Conservation (phyloP, 2,797 vertebrate species). For the Varecia variegata region DNA sequence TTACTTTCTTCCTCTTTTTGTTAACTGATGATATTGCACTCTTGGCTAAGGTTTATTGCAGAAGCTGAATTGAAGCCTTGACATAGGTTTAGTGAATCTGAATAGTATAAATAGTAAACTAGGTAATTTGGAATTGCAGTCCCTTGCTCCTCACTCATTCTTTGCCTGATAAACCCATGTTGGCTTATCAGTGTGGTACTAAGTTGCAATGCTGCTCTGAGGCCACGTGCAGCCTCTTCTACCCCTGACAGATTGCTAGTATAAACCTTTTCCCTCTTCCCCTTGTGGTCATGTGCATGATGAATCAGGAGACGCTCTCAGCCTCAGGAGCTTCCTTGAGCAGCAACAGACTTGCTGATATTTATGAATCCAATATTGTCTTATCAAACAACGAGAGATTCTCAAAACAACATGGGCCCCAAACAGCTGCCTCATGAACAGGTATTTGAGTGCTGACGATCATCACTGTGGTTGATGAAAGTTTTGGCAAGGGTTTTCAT, state of each 20-base stretch:
- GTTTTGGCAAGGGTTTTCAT: slow-evolving; percentile 45
- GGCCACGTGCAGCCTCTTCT: not conserved
- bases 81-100: not conserved
- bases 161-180: not conserved
- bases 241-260: not conserved
- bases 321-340: slow-evolving; percentile 44
- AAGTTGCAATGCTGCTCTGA: not conserved
- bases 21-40: not conserved
- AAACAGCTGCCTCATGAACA: slow-evolving; percentile 33
- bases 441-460: slow-evolving; percentile 37
- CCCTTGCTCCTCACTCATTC: not conserved
- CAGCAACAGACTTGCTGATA: slow-evolving; percentile 61
- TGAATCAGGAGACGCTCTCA: slow-evolving; percentile 49
- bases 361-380: slow-evolving; percentile 66
- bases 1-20: not conserved
- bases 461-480: rapidly evolving
- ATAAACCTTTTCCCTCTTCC: slow-evolving; percentile 22
- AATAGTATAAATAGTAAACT: not conserved
- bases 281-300: not conserved
- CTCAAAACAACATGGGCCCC: not conserved
- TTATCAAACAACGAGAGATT: slow-evolving; percentile 62
- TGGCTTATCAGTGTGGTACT: not conserved
- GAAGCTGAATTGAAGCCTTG: not conserved
- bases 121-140: not conserved
- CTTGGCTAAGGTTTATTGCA: not conserved